Evolutionary conservation across 2,113 vertebrate genomes (phyloP).

Genomic region (Ornithorhynchus anatinus): DNA sequence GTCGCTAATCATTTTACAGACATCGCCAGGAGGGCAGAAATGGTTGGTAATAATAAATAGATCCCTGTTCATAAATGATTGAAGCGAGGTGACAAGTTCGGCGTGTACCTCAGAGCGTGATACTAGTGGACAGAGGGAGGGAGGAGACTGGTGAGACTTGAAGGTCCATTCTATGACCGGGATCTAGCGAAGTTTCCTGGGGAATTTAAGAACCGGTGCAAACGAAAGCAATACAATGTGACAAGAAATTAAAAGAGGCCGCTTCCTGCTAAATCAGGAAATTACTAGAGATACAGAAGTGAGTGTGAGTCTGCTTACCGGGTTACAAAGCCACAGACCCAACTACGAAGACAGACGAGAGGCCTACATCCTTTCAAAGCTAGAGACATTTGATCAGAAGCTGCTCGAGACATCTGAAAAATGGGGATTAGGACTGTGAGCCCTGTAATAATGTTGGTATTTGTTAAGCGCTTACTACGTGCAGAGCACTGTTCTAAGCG

Average conservation of each 20-base stretch:
- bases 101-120: not conserved
- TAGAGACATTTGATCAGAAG: not conserved
- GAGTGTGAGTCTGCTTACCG: not conserved
- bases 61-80: not conserved
- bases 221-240: not conserved
- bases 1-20: slow-evolving; percentile 60
- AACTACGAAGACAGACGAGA: not conserved
- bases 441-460: too few relatives aligned
- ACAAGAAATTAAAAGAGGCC: not conserved
- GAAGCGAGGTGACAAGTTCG: not conserved
- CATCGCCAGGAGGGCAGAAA: slow-evolving; percentile 40
- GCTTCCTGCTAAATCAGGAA: not conserved
- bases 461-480: too few relatives aligned
- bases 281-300: not conserved
- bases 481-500: too few relatives aligned
- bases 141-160: not conserved
- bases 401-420: not conserved
- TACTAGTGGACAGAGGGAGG: not conserved
- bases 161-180: not conserved
- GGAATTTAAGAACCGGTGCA: not conserved
- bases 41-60: slow-evolving; percentile 28
- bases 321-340: not conserved
- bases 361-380: not conserved
- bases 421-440: too few relatives aligned
- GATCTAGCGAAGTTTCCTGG: too few relatives aligned